Evolutionary conservation across 2,113 vertebrate genomes (phyloP), one percentile per base, ranked within the genome.

Genomic region (Gorsachius goisagi): DNA sequence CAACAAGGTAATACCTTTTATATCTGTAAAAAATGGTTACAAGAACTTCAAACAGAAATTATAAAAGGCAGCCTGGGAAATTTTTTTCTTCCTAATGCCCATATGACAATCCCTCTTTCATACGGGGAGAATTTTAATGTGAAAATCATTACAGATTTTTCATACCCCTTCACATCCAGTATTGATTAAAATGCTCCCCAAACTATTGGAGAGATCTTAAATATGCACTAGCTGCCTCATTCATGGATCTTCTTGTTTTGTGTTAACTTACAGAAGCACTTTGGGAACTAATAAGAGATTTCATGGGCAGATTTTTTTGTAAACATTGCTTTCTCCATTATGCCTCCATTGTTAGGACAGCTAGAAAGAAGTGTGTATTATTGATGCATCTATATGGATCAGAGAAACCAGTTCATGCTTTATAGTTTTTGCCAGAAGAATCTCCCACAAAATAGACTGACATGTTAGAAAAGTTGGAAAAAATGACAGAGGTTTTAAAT

Each of bases 1-100:
- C 83, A 96, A 95, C 92, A 92, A 90, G 83, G 72, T 81, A 89
- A 69, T 84, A 84, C 63, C 64, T 86, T 72, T 94, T 85, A 60
- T 87, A 94, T 56, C 72, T 90, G 88, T 89, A 94, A 90, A 64
- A 89, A 96, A 92, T 85, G 69, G 64, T 84, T 94, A 90, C 75
- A 92, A 92, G 88, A 68, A 82, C 44, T 94, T 96, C 87, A 95
- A 94, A 88, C 26, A 84, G 56, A 79, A 95, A 84, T 76, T 76
- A 88, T 24, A 90, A 90, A 76, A 90, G 53, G 60, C 20, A 93
- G 41, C 35, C 81, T 71, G 84, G 64, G 66, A 91, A 91, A 4
- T 1, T 63, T 89, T 63, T 80, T 80, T 84, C 67, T 84, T 59
- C 39, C 41, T 71, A 94, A 78, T 78, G 41, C 39, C 39, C 37